phyloP scores from a whole-genome alignment of 2,113 vertebrate genomes.

The Malurus melanocephalus region DNA sequence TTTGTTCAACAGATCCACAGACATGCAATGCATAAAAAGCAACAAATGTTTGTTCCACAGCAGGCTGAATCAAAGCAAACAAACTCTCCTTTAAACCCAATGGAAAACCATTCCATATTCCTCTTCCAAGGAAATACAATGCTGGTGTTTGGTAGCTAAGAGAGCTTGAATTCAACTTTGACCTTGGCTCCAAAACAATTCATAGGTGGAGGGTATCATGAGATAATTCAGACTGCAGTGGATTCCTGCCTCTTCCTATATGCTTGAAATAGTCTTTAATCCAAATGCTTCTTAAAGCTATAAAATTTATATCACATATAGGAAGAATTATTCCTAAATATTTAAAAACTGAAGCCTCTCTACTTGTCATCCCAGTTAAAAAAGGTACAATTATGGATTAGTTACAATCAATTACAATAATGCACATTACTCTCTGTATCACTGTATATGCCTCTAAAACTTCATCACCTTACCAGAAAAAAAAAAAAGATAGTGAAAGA shows the following conservation, averaged over 20 bases:
- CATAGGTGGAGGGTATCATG: neutral
- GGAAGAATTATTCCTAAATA: neutral
- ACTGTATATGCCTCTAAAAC: neutral
- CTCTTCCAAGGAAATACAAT: neutral
- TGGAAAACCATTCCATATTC: neutral
- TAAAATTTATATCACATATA: neutral
- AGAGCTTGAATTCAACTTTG: neutral
- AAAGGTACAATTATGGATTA: slow-evolving; percentile 11
- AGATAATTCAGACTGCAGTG: neutral
- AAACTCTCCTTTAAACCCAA: neutral
- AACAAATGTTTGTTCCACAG: neutral
- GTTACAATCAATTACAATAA: slow-evolving; percentile 12
- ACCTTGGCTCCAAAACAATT: neutral
- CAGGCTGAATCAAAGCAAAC: neutral
- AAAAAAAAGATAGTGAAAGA: neutral
- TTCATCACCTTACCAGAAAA: neutral
- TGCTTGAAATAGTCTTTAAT: neutral
- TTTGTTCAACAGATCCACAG: neutral
- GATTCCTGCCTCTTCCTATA: neutral
- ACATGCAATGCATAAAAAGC: neutral
- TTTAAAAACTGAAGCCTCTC: neutral
- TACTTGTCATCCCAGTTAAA: neutral
- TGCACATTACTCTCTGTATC: neutral
- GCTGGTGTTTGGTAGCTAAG: neutral
- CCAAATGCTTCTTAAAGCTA: neutral